Evolutionary conservation across 2,113 vertebrate species (phyloP), one percentile per base, ranked within the genome.

Genomic region (Hippocampus guttulatus): DNA sequence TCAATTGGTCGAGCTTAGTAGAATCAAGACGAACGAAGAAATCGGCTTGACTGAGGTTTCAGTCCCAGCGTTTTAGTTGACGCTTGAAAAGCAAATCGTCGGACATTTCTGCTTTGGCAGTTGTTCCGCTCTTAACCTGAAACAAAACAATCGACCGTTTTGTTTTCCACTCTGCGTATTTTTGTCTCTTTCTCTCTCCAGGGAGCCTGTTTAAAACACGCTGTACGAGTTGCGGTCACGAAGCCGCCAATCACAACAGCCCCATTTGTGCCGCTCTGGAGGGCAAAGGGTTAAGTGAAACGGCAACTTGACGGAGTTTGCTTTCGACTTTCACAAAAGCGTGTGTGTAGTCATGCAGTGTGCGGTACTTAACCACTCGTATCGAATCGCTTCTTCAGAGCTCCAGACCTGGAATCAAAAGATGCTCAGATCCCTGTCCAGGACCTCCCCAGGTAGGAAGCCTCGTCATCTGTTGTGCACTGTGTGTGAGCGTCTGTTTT

Each of bases 151-250:
- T 16, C 21, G 27, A 18, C 11, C 23, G 49, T 30, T 51, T 30
- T 12, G 27, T 15, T 71, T 60, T 54, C 27, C 27, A 3, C 57
- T 3, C 30, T 74, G 8, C 47, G 20, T 54, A 68, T 9, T 61
- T 41, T 4, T 41, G 12, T 47, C 27, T 61, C 16, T 72, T 9
- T 23, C 66, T 27, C 23, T 47, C 5, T 65, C 70, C 86, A 99
- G 97, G 96, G 47, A 98, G 95, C 79, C 91, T 99, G 69, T 99
- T 99, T 91, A 95, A 90, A 92, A 98, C 97, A 0, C 93, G 93
- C 38, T 99, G 97, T 58, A 93, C 93, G 83, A 95, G 83, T 85
- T 99, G 96, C 71, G 93, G 95, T 64, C 89, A 93, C 0, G 89
- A 98, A 63, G 84, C 88, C 23, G 89, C 90, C 3, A 96, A 98